Base-by-base conservation (phyloP, 2,888 invertebrate species). In the Ornithoptera priamus region DNA sequence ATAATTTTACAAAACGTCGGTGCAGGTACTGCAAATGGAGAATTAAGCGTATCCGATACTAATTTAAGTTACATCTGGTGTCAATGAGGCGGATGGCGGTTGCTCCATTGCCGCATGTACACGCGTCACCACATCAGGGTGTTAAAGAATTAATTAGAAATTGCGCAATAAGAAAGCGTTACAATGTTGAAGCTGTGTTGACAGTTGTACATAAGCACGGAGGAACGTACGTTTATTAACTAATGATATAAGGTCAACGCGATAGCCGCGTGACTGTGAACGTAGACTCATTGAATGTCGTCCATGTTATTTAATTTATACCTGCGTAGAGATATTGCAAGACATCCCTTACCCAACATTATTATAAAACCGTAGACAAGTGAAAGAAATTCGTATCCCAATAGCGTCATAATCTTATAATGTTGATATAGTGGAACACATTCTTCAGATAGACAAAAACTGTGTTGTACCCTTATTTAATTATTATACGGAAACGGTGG, bases 21-120 rank as follows among this genome's bases (percentile, higher is more conserved):
- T 83, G 86, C 89, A 89, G 90, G 89, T 90, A 90, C 89, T 81
- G 85, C 85, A 84, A 84, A 84, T 82, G 85, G 85, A 85, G 84
- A 84, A 77, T 82, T 88, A 89, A 89, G 89, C 88, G 89, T 88
- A 89, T 86, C 81, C 79, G 79, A 85, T 84, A 82, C 80, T 81
- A 76, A 77, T 75, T 75, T 72, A 63, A 60, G 60, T 67, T 56
- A 70, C 39, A 62, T 58, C 46, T 65, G 60, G n/a, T 64, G 39
- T 67, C 18, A 50, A 53, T 50, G 62, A 63, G 70, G 65, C 66
- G 66, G 70, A 70, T 53, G 53, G 57, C 56, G 8, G 36, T 62
- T 18, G 10, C 66, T 46, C 39, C 39, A 58, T 18, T 59, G 62
- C 39, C 59, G 46, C 39, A 24, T 62, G 65, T 56, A 46, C 64